Evolutionary conservation across 2,888 invertebrate species (phyloP).

Genomic region (Drosophila meridionalis): DNA sequence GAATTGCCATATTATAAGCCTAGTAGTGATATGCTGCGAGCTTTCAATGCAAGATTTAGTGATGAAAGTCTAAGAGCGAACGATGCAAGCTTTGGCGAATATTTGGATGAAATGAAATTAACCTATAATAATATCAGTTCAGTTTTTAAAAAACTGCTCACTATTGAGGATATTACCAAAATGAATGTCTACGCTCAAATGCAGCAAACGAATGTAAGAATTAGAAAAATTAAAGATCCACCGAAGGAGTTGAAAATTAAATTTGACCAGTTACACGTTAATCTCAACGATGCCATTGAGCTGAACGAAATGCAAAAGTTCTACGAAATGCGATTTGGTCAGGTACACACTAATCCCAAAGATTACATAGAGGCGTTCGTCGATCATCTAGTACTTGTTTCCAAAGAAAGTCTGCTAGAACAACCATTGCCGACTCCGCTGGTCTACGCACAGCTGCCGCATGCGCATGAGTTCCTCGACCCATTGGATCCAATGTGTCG

Average conservation of each 20-base stretch:
- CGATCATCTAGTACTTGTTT: slow-evolving; percentile 6
- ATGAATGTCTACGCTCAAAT: not conserved
- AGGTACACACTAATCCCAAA: not conserved
- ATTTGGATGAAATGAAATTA: not conserved
- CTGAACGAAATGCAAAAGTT: too few relatives aligned
- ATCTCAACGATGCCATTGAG: not conserved
- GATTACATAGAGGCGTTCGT: not conserved
- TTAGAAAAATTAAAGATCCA: not conserved
- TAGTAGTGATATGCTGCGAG: not conserved
- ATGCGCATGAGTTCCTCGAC: not conserved
- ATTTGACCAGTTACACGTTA: not conserved
- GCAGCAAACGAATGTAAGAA: not conserved
- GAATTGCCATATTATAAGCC: not conserved
- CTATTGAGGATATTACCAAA: slow-evolving; percentile 14
- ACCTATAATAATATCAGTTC: not conserved
- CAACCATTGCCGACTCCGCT: not conserved
- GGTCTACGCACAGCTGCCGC: slow-evolving; percentile 8
- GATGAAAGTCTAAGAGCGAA: slow-evolving; percentile 1
- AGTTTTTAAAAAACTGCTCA: slow-evolving; percentile 6
- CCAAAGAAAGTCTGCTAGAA: not conserved
- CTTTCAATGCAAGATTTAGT: slow-evolving; percentile 8
- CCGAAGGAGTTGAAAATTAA: not conserved
- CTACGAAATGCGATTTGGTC: not conserved
- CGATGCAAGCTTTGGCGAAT: not conserved
- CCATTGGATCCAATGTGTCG: not conserved